Evolutionary conservation across 2,797 vertebrate species (phyloP), one percentile per base, ranked within the genome.

Genomic region (Hoplostethus mediterraneus): DNA sequence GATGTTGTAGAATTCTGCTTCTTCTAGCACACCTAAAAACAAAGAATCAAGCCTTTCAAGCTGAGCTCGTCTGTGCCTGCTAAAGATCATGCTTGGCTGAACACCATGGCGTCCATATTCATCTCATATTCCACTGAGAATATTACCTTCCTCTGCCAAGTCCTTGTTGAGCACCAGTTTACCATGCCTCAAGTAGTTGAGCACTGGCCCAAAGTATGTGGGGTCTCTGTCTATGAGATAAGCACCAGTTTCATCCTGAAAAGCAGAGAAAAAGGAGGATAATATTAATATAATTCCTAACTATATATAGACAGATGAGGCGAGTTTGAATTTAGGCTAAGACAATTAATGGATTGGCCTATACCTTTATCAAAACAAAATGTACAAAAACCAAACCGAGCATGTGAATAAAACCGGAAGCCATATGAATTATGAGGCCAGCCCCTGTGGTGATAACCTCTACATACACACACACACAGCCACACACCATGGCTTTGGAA

Each of bases 1-100:
- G 94, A 99, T 99, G 90, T 99, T 99, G 92, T 99, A 99, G 90
- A 99, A 99, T 82, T 99, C 98, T 0, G 98, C 98, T 93, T 99
- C 98, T 89, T 99, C 98, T 76, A 99, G 91, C 58, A 99, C 98
- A 73, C 98, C 98, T 58, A n/a, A 60, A 75, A 79, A 45, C 4
- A 47, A n/a, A 74, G 16, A 45, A 0, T 63, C 9, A 9, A 9
- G 3, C 14, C 31, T 80, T 61, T 49, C 13, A 64, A 4, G 21
- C 4, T 36, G 21, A 25, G 3, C 30, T 4, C 44, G 49, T 11
- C 17, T 40, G 14, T 10, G 33, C 13, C 31, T 3, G 42, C 16
- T 40, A 9, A 6, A 58, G 38, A 62, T 36, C 13, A 17, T 28
- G 13, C 36, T 42, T 42, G 42, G 33, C 31, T 9, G 16, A 11